phyloP scores from a whole-genome alignment of 2,888 invertebrate species.

The Acrobasis repandana region DNA sequence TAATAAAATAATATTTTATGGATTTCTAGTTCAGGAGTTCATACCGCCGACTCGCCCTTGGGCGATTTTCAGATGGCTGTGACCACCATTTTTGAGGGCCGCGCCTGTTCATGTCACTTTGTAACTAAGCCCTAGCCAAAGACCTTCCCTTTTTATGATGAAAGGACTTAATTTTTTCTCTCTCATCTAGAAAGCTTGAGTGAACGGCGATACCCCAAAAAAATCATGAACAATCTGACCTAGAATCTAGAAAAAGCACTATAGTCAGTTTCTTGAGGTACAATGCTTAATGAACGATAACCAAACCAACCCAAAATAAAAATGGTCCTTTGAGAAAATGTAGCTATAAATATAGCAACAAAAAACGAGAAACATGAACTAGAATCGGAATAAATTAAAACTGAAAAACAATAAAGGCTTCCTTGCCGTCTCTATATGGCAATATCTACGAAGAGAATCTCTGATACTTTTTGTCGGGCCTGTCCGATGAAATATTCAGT shows the following conservation, averaged over 20 bases:
- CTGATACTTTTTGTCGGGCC: constrained; percentile 38
- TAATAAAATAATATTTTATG: too few species aligned
- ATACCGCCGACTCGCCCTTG: too few species aligned
- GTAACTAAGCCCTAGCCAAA: too few species aligned
- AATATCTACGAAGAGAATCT: constrained; percentile 41
- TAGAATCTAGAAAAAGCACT: neutral
- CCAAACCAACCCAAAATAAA: neutral
- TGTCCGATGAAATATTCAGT: constrained; percentile 46
- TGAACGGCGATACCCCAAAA: neutral
- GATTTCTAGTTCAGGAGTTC: too few species aligned
- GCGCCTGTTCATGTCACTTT: too few species aligned
- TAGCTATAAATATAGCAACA: neutral
- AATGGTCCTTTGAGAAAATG: neutral
- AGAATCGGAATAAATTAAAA: constrained; percentile 15
- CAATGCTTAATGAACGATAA: too few species aligned
- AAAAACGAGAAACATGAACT: constrained; percentile 10
- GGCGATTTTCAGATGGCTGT: too few species aligned
- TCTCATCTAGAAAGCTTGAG: too few species aligned
- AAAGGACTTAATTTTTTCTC: too few species aligned
- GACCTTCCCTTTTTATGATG: too few species aligned
- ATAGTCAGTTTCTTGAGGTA: neutral
- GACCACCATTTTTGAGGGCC: too few species aligned
- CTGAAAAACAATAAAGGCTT: constrained; percentile 21
- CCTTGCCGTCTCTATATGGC: constrained; percentile 28
- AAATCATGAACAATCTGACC: neutral